These are phyloP conservation scores for Lucilia cuprina DNA, from an alignment of 1,140 invertebrate genomes.

Conservation along the genomic window DNA sequence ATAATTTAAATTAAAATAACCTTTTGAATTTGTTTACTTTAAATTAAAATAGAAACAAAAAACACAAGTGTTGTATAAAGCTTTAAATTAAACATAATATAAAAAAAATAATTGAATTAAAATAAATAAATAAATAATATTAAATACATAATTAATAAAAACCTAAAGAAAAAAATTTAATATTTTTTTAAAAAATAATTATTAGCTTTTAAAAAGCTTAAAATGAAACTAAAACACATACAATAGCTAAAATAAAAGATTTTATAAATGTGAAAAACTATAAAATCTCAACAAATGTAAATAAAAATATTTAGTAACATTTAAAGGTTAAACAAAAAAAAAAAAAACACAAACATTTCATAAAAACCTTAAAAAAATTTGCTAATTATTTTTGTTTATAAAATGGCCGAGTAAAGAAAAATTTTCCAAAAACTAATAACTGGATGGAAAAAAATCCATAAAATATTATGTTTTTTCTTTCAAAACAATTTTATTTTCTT, in stretches of 20 bases:
- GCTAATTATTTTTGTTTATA: background rate
- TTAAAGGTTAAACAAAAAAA: no score
- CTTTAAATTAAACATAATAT: slow-evolving; percentile 21
- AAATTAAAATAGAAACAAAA: background rate
- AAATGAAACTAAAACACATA: background rate
- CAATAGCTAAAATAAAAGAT: background rate
- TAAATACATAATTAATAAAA: background rate
- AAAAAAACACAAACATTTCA: no score
- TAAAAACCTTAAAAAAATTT: background rate
- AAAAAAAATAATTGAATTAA: background rate
- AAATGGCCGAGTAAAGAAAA: background rate
- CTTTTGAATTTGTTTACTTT: background rate
- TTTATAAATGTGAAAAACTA: no score
- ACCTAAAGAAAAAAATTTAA: background rate
- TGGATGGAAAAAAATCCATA: background rate
- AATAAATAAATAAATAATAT: background rate
- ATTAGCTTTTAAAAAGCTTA: slow-evolving; percentile 31
- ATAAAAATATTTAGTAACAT: no score
- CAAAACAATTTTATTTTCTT: background rate
- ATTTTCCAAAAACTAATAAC: background rate
- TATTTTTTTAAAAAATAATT: slow-evolving; percentile 1
- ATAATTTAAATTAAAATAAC: no score
- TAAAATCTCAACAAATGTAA: no score
- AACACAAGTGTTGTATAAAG: slow-evolving; percentile 15
- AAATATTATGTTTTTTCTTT: background rate